These are phyloP conservation scores for Gadus chalcogrammus DNA, from an alignment of 2,113 vertebrate genomes.

Conservation along the genomic window DNA sequence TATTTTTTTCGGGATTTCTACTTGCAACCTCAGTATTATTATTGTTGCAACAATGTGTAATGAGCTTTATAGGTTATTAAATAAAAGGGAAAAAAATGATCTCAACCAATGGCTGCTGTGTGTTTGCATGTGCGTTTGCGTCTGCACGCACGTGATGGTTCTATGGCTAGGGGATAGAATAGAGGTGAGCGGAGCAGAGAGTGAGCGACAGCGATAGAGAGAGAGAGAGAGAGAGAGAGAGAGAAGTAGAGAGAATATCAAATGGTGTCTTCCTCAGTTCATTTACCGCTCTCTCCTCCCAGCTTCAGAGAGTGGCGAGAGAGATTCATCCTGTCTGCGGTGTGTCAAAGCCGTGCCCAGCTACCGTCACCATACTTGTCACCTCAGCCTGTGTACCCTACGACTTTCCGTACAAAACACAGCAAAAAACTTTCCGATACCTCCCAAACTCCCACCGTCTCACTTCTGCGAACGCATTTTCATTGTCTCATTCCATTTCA, in stretches of 20 bases:
- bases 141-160: too few relatives aligned
- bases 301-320: slow-evolving; percentile 9
- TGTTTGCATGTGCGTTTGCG: too few relatives aligned
- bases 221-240: slow-evolving; percentile 28
- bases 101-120: too few relatives aligned
- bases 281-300: slow-evolving; percentile 50
- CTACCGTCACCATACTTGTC: slow-evolving; percentile 35
- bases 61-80: too few relatives aligned
- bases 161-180: neutral
- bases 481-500: too few relatives aligned
- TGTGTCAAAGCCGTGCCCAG: slow-evolving; percentile 49
- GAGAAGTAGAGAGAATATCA: slow-evolving; percentile 23
- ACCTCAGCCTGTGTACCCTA: slow-evolving; percentile 22
- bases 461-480: slow-evolving; percentile 11
- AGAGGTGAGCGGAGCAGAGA: slow-evolving; percentile 34
- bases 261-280: slow-evolving; percentile 55
- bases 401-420: too few relatives aligned
- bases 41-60: too few relatives aligned
- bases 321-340: slow-evolving; percentile 35
- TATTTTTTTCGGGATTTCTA: too few relatives aligned
- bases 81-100: too few relatives aligned
- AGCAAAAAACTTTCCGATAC: slow-evolving; percentile 37
- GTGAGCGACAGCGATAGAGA: slow-evolving; percentile 11
- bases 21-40: too few relatives aligned
- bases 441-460: slow-evolving; percentile 20